phyloP scores from a whole-genome alignment of 2,797 vertebrate genomes.

The Lemur catta region DNA sequence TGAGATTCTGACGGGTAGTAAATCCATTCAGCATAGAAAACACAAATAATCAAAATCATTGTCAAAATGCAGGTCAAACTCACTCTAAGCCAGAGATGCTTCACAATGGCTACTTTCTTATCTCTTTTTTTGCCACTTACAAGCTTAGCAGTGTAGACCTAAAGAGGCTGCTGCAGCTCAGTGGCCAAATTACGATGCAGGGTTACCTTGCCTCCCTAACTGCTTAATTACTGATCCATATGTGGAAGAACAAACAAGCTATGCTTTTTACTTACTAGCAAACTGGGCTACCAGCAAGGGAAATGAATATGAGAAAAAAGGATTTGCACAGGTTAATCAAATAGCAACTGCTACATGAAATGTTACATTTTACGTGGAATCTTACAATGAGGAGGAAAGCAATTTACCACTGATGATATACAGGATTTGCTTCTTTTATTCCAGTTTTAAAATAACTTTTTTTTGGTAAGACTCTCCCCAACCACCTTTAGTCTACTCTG shows the following conservation, averaged over 20 bases:
- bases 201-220: neutral
- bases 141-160: neutral
- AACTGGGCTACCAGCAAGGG: neutral
- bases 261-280: constrained; percentile 2
- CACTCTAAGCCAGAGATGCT: neutral
- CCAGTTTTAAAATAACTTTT: neutral
- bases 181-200: neutral
- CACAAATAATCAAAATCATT: constrained; percentile 56
- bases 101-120: neutral
- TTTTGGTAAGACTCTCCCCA: neutral
- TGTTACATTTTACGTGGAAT: constrained; percentile 28
- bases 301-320: neutral
- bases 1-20: constrained; percentile 24
- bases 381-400: constrained; percentile 9
- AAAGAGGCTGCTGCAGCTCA: neutral
- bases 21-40: constrained; percentile 56
- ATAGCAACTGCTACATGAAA: constrained; percentile 30
- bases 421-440: constrained; percentile 47
- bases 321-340: constrained; percentile 16
- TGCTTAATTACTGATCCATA: neutral
- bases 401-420: neutral
- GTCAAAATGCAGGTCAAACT: constrained; percentile 6
- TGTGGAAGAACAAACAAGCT: neutral
- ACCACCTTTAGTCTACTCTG: neutral
- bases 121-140: constrained; percentile 19